A percentile compares a stretch with the other conserved stretches of the same genome.
Evolutionary conservation across 2,888 invertebrate genomes (phyloP).

Genomic region (Dryobotodes eremita): DNA sequence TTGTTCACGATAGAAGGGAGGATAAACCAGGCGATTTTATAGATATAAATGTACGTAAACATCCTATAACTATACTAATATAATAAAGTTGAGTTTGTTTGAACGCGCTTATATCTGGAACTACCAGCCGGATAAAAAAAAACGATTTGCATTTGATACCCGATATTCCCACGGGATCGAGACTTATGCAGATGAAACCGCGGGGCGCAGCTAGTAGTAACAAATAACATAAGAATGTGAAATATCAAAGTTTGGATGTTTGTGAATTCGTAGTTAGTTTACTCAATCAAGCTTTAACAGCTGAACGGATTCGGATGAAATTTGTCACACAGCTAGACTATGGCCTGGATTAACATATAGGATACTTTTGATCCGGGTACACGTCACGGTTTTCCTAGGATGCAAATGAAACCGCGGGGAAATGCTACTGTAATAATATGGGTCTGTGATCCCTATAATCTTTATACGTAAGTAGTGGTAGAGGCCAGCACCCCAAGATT

Average conservation of each 20-base stretch:
- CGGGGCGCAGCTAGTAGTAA: too few species aligned
- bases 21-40: conserved; percentile 25
- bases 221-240: background rate
- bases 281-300: background rate
- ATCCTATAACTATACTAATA: background rate
- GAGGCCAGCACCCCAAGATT: conserved; percentile 5
- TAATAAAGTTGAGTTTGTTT: background rate
- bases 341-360: background rate
- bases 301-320: background rate
- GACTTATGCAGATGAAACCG: too few species aligned
- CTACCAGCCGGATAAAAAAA: background rate
- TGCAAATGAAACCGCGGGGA: background rate
- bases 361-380: background rate
- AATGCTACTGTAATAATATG: background rate
- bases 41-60: conserved; percentile 14
- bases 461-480: background rate
- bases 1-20: conserved; percentile 28
- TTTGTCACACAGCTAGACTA: background rate
- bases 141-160: background rate
- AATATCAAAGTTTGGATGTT: background rate
- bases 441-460: background rate
- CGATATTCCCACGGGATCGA: too few species aligned
- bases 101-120: background rate
- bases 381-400: background rate
- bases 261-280: background rate